phyloP scores from a whole-genome alignment of 2,888 invertebrate species.

The Napeogenes sylphis region DNA sequence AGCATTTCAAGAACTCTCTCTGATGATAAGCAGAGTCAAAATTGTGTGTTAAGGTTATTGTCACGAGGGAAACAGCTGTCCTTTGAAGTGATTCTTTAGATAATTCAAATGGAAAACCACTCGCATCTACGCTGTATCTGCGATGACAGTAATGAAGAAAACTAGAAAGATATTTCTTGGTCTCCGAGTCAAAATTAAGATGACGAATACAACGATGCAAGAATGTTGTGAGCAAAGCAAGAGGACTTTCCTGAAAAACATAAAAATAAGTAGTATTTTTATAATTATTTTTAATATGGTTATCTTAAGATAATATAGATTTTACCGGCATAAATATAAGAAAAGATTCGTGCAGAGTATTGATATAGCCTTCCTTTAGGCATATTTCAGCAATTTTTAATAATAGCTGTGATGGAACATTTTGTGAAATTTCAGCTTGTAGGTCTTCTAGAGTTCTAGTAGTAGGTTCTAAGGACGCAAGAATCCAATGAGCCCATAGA shows the following conservation, averaged over 20 bases:
- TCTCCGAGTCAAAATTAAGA: slow-evolving; percentile 67
- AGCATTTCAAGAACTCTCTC: slow-evolving; percentile 78
- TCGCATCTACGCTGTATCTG: slow-evolving; percentile 58
- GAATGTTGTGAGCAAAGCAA: slow-evolving; percentile 78
- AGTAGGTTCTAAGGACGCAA: slow-evolving; percentile 52
- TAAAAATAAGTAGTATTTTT: background rate
- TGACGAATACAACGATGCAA: slow-evolving; percentile 72
- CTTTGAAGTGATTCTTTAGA: slow-evolving; percentile 76
- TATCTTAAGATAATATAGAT: background rate
- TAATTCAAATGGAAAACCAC: slow-evolving; percentile 52
- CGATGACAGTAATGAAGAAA: slow-evolving; percentile 61
- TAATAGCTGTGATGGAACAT: slow-evolving; percentile 56
- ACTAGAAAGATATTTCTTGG: slow-evolving; percentile 50
- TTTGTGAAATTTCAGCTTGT: slow-evolving; percentile 49
- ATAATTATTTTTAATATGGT: background rate
- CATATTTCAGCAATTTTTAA: slow-evolving; percentile 72
- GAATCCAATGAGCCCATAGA: slow-evolving; percentile 79
- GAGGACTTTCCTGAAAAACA: slow-evolving; percentile 78
- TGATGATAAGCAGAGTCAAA: slow-evolving; percentile 81
- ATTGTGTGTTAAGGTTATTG: slow-evolving; percentile 78
- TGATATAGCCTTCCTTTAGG: slow-evolving; percentile 75
- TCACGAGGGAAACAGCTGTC: slow-evolving; percentile 78
- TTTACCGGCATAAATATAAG: slow-evolving; percentile 83
- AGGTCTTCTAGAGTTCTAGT: slow-evolving; percentile 42
- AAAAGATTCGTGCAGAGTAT: slow-evolving; percentile 81